Evolutionary conservation across 35 echinoderm and acorn worm genomes (phyloP).

Genomic region (Eucidaris tribuloides): DNA sequence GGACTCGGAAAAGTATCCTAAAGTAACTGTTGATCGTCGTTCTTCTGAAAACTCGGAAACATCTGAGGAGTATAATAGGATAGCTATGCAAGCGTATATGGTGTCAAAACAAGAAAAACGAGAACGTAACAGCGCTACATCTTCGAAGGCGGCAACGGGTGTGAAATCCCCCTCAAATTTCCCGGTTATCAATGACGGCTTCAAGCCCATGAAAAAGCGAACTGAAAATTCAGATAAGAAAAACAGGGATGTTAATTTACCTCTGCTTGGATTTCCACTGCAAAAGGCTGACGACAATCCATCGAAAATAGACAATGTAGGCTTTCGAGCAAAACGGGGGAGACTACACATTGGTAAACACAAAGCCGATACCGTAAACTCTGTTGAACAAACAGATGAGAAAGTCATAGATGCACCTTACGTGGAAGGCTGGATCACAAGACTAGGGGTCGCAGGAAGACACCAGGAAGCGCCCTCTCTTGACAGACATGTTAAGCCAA

Average conservation of each 20-base stretch:
- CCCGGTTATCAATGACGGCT: neutral
- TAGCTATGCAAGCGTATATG: slow-evolving; percentile 1
- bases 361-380: neutral
- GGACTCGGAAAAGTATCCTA: neutral
- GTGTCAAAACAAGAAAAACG: neutral
- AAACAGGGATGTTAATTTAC: neutral
- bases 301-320: neutral
- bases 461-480: too few relatives aligned
- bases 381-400: neutral
- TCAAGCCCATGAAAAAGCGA: neutral
- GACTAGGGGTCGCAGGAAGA: neutral
- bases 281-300: neutral
- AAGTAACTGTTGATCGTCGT: neutral
- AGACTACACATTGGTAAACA: neutral
- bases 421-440: neutral
- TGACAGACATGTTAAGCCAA: neutral
- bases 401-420: neutral
- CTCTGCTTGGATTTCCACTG: neutral
- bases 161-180: neutral
- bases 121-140: neutral
- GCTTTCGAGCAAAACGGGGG: too few relatives aligned
- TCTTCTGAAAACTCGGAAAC: neutral
- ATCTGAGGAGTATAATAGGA: neutral
- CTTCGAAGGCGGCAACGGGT: neutral
- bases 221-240: neutral